These are phyloP conservation scores for Notamacropus eugenii DNA, from an alignment of 2,797 vertebrate species.

Conservation along the genomic window DNA sequence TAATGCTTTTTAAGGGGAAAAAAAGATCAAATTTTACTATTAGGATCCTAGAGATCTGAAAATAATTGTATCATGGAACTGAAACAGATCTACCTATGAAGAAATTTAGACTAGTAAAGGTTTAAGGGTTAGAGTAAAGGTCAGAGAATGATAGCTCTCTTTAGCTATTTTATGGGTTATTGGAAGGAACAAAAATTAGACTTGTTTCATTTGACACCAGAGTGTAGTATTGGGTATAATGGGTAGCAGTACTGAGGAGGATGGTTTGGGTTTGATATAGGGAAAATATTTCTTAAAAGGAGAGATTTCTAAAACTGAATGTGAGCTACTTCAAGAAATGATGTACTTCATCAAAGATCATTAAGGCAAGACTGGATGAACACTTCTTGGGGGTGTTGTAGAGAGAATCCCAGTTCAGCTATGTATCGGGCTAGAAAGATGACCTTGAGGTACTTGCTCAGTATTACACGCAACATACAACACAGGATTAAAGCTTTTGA, in stretches of 20 bases:
- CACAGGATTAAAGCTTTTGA: not conserved
- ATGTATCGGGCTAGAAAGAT: not conserved
- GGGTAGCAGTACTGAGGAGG: not conserved
- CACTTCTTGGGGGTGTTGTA: not conserved
- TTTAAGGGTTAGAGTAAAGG: not conserved
- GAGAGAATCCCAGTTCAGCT: not conserved
- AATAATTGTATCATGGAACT: not conserved
- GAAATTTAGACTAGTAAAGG: not conserved
- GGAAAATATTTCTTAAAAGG: not conserved
- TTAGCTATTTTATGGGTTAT: not conserved
- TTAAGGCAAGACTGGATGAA: not conserved
- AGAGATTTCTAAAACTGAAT: not conserved
- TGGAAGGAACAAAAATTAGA: not conserved
- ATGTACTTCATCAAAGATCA: not conserved
- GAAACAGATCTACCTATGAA: not conserved
- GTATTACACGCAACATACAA: not conserved
- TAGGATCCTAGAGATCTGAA: not conserved
- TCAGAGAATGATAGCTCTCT: not conserved
- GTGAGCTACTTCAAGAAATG: not conserved
- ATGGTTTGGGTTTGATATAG: not conserved
- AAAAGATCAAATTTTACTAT: not conserved
- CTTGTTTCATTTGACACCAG: not conserved
- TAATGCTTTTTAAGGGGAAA: not conserved
- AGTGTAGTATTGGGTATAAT: not conserved
- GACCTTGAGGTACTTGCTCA: not conserved